Base-by-base conservation (phyloP, 2,113 vertebrate species). In the Coreoperca whiteheadi region DNA sequence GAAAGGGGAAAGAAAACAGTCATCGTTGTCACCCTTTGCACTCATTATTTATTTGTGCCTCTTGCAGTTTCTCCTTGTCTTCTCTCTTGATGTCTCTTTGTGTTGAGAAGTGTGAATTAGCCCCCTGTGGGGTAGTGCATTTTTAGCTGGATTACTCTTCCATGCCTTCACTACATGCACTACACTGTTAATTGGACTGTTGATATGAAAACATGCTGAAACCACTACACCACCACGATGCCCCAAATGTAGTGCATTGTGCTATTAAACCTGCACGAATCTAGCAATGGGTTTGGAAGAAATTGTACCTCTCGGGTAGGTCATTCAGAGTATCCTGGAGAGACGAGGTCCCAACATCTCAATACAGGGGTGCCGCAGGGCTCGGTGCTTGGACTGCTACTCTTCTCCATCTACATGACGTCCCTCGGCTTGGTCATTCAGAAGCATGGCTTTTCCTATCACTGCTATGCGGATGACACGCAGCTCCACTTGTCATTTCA, bases 151-250 rank as follows among this genome's bases (percentile, higher is more conserved):
- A 69, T 64, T 56, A 14, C 9, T 12, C 63, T 74, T 80, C 70
- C 51, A 23, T 68, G 50, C 56, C 59, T 65, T 71, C 37, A 23
- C n/a, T 16, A 46, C 6, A 15, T 59, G 12, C 21, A 32, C 14
- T 41, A 16, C 32, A 53, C 65, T 48, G 50, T 70, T 21, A 56
- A 37, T 43, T 48, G 6, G 28, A 63, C 48, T 37, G 46, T 54
- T 77, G 56, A 76, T 72, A 73, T 41, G 5, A 69, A 77, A 43
- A 2, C 2, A 11, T 74, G 16, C 46, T 78, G 68, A 43, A 77
- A 61, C 3, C 8, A 0, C 12, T 28, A 16, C 25, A 59, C 25
- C 25, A 20, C 16, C 16, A 21, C 4, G 18, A 61, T 20, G 30
- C 16, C 30, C 16, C 16, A 61, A 11, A 61, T 64, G 21, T 39